Base-by-base conservation (phyloP, 2,113 vertebrate genomes). In the Lutjanus erythropterus region DNA sequence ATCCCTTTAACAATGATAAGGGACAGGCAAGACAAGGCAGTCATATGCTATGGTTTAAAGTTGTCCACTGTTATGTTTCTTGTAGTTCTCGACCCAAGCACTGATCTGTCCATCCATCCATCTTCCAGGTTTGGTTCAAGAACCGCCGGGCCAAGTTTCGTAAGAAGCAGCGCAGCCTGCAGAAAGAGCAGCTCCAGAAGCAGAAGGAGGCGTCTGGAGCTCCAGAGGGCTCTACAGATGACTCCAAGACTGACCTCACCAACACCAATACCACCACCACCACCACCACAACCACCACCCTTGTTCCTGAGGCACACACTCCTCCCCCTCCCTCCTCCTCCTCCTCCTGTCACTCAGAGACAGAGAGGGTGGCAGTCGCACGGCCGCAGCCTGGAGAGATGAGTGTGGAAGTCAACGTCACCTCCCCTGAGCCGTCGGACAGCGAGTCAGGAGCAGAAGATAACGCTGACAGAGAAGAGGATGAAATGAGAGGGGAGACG, bases 151-250 rank as follows among this genome's bases (percentile, higher is more conserved):
- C 98, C 81, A 99, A 99, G 88, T 99, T 99, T 83, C 97, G 98
- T 21, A 99, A 99, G 95, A 99, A 99, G 95, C 98, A 99, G 84
- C 96, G 98, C 59, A 99, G 97, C 87, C 95, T 99, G 76, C 98
- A 99, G 92, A 99, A 99, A 64, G 98, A 99, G 88, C 98, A 99
- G 94, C 95, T 99, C 47, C 98, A 99, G 95, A 99, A 97, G 83
- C 97, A 98, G 94, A 98, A 99, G 87, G 98, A 99, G 81, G 95
- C 94, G 0, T 96, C 97, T 9, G 86, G 73, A 27, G 71, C 69
- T 4, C 60, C 86, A 0, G 91, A 94, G 16, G 94, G 91, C 3
- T 88, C 84, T n/a, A 90, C 94, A 0, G 97, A 97, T 18, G 94
- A 95, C 25, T 74, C 96, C 93, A 95, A 93, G 86, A 83, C 78